Conservation (phyloP, 2,113 vertebrate genomes). For the Hystrix brachyura region DNA sequence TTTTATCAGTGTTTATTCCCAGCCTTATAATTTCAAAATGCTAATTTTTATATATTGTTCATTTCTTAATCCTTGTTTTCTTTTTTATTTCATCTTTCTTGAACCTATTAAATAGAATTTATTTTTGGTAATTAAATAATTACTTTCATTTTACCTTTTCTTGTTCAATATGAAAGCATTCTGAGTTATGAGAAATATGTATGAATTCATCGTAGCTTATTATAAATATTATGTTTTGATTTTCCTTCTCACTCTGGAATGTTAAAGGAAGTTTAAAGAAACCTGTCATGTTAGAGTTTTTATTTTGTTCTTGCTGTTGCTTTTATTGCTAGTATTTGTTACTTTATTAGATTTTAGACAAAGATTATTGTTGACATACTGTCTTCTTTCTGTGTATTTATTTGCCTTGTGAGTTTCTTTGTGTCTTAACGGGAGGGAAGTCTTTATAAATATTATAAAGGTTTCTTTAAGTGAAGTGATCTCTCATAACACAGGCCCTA, state of each 20-base stretch:
- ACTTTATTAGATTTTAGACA: slow-evolving; percentile 33
- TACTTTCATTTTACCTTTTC: neutral
- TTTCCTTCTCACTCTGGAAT: neutral
- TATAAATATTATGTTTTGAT: neutral
- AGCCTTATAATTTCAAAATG: neutral
- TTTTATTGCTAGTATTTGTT: neutral
- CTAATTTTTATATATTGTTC: neutral
- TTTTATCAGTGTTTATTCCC: neutral
- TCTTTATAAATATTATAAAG: slow-evolving; percentile 22
- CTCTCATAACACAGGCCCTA: neutral
- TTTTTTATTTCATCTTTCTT: neutral
- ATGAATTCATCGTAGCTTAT: neutral
- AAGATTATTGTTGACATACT: neutral
- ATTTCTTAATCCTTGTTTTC: neutral
- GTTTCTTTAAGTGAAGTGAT: neutral
- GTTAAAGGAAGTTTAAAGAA: neutral
- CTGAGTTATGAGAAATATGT: neutral
- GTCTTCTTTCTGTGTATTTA: neutral
- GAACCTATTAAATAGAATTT: neutral
- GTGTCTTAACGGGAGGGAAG: neutral
- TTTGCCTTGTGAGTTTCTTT: neutral
- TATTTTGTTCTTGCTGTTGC: neutral
- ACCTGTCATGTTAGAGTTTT: neutral
- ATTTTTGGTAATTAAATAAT: neutral
- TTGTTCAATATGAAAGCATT: slow-evolving; percentile 35